A percentile compares a stretch with the other conserved stretches of the same genome.
phyloP scores from a whole-genome alignment of 2,113 vertebrate species.

The Tamias sibiricus region DNA sequence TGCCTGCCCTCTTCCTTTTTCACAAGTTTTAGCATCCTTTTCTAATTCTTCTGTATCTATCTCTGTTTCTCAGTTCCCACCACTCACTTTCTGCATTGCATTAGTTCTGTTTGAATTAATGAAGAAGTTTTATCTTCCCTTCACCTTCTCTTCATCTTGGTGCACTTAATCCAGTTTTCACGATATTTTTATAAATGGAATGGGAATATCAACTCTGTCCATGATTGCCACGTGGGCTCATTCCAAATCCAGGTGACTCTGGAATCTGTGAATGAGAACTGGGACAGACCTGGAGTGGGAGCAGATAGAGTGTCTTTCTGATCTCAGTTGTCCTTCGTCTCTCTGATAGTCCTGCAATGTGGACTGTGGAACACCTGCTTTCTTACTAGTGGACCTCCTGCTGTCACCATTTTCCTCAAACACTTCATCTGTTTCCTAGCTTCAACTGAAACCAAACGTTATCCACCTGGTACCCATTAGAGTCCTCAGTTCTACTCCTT shows the following conservation, averaged over 20 bases:
- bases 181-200: slow-evolving; percentile 15
- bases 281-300: background rate
- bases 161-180: background rate
- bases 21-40: background rate
- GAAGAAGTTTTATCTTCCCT: background rate
- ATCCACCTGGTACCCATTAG: background rate
- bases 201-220: background rate
- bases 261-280: background rate
- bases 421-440: background rate
- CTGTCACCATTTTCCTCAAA: background rate
- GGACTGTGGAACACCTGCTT: background rate
- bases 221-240: background rate
- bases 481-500: background rate
- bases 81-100: background rate
- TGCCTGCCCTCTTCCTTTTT: background rate
- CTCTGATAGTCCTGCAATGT: background rate
- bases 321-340: background rate
- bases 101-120: background rate
- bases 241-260: background rate
- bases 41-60: background rate
- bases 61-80: background rate
- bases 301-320: background rate
- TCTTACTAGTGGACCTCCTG: background rate
- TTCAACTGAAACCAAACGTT: background rate
- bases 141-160: too few relatives aligned